Conservation (phyloP, 2,888 invertebrate species). For the Catonia carolina region DNA sequence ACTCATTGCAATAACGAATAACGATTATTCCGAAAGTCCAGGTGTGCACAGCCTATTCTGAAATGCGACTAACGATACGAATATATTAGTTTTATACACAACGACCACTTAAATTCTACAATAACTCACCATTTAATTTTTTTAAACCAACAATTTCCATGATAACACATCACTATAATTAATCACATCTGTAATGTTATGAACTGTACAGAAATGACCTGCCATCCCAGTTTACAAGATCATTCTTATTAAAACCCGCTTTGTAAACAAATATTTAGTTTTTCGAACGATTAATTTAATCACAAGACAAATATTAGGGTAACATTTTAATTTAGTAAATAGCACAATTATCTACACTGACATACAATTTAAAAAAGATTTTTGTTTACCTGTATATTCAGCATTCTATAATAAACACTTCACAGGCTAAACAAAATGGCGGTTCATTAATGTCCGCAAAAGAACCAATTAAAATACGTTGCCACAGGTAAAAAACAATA, state of each 20-base stretch:
- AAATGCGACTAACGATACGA: too few relatives aligned
- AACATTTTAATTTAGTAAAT: neutral
- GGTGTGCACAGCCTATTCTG: too few relatives aligned
- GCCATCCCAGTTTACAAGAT: slow-evolving; percentile 23
- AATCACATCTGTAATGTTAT: neutral
- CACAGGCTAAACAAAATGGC: slow-evolving; percentile 36
- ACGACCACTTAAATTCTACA: too few relatives aligned
- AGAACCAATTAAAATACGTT: slow-evolving; percentile 13
- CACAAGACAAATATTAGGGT: neutral
- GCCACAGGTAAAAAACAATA: neutral
- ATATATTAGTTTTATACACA: too few relatives aligned
- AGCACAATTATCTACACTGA: neutral
- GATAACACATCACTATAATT: neutral
- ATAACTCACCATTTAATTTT: too few relatives aligned
- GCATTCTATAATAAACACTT: slow-evolving; percentile 36
- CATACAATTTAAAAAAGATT: neutral
- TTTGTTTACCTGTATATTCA: slow-evolving; percentile 32
- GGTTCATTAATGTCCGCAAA: slow-evolving; percentile 29
- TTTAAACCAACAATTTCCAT: too few relatives aligned
- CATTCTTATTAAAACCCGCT: neutral
- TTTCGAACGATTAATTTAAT: neutral
- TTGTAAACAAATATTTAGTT: neutral
- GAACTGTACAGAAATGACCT: neutral
- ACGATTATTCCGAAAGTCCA: too few relatives aligned
- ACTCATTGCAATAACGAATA: too few relatives aligned